A percentile compares a stretch with the other conserved stretches of the same genome.
These are phyloP conservation scores for Ligdia adustata DNA, from an alignment of 2,888 invertebrate species.

Conservation along the genomic window DNA sequence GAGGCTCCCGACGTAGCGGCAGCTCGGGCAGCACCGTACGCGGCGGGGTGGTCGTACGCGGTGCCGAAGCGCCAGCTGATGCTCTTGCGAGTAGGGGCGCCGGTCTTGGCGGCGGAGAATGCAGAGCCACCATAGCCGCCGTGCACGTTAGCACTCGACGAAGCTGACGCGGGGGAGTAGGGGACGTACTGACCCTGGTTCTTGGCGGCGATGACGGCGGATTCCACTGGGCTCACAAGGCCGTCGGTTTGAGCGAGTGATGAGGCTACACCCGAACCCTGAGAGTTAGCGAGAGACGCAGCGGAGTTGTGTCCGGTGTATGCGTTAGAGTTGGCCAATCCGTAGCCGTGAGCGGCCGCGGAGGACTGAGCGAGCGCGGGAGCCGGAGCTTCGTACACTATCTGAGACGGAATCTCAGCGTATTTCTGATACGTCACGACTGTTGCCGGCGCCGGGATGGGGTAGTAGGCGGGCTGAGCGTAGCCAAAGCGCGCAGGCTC, in stretches of 20 bases:
- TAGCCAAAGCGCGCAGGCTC: slow-evolving; percentile 23
- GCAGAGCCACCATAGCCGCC: slow-evolving; percentile 52
- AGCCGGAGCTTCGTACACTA: slow-evolving; percentile 43
- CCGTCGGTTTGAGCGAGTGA: slow-evolving; percentile 53
- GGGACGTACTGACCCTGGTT: slow-evolving; percentile 38
- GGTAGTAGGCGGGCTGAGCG: slow-evolving; percentile 54
- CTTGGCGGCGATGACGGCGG: slow-evolving; percentile 33
- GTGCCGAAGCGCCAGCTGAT: slow-evolving; percentile 73
- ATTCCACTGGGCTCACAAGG: slow-evolving; percentile 34
- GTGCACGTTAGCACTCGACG: slow-evolving; percentile 58
- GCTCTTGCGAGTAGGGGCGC: slow-evolving; percentile 41
- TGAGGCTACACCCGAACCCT: slow-evolving; percentile 48
- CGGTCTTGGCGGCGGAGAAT: slow-evolving; percentile 50
- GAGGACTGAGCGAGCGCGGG: slow-evolving; percentile 56
- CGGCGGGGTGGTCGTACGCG: slow-evolving; percentile 56
- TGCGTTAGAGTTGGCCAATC: slow-evolving; percentile 56
- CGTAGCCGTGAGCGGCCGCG: slow-evolving; percentile 53
- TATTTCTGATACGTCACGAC: slow-evolving; percentile 69
- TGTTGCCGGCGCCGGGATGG: slow-evolving; percentile 61
- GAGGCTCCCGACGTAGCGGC: slow-evolving; percentile 37
- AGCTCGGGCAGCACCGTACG: slow-evolving; percentile 26
- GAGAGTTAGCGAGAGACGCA: slow-evolving; percentile 58
- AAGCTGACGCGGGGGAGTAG: slow-evolving; percentile 48
- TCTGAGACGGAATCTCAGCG: slow-evolving; percentile 43
- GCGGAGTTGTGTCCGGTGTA: slow-evolving; percentile 58